Evolutionary conservation across 2,113 vertebrate species (phyloP), one percentile per base, ranked within the genome.

Genomic region (Rhodinocichla rosea): DNA sequence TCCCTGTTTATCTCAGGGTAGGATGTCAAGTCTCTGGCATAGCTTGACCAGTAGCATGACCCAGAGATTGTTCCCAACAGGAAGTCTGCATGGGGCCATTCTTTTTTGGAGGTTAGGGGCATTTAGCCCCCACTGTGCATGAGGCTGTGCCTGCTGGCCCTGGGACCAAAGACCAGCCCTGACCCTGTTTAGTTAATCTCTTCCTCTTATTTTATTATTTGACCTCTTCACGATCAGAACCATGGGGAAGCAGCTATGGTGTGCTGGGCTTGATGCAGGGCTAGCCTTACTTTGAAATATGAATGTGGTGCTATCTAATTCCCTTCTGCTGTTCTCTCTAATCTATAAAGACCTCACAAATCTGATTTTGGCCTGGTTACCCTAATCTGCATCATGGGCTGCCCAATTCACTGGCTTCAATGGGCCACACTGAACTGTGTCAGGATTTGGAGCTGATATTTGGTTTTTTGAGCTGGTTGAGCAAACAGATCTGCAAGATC

Each of bases 361-460:
- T 92, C 87, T 79, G 75, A 94, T 88, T 95, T 90, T 95, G 64
- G 52, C 75, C 82, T 78, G 83, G 73, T 82, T 75, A 37, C 71
- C 71, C 62, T 87, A 71, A 80, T 71, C 50, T 91, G 79, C 64
- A 65, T 83, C 57, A 20, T 18, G n/a, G 52, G 16, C 68, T 60
- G 53, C 78, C 47, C 37, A 2, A 3, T 77, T 87, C 37, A 15
- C 44, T 42, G 50, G 28, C 63, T 89, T 92, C 83, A 77, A 4
- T 70, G 64, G 75, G 44, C 50, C 44, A 49, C 13, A 5, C 50
- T 83, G 67, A 67, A 35, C 24, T 39, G 47, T 39, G 50, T 77
- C 59, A 81, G 60, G 47, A 26, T 70, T 92, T 80, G 47, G 67
- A 88, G 68, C 50, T 64, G 49, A 70, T n/a, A 35, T 35, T 13